phyloP scores from a whole-genome alignment of 2,888 invertebrate species.

The Sthenelais limicola region DNA sequence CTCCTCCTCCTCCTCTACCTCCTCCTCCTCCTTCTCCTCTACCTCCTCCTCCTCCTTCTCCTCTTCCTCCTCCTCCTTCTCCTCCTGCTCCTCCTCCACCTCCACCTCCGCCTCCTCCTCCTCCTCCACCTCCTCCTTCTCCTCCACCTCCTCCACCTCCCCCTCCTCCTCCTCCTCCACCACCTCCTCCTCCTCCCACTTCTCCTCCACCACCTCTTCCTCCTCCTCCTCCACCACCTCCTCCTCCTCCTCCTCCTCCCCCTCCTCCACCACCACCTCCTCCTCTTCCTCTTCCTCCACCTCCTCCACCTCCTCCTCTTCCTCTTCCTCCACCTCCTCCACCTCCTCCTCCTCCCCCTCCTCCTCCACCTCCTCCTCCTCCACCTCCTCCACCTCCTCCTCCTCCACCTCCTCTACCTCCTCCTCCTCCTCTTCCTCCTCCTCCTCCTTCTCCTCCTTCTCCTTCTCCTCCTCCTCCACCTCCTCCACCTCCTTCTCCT shows the following conservation, averaged over 20 bases:
- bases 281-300: background rate
- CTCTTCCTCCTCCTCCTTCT: too few species aligned
- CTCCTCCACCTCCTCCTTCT: background rate
- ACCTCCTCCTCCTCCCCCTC: background rate
- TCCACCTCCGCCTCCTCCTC: too few species aligned
- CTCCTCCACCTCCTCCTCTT: background rate
- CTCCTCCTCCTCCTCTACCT: too few species aligned
- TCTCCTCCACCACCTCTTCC: too few species aligned
- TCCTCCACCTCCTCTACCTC: too few species aligned
- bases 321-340: background rate
- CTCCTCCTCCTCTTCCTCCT: background rate
- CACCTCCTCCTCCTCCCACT: too few species aligned
- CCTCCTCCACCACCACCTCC: background rate
- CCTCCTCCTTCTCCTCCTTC: background rate
- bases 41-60: too few species aligned
- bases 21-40: too few species aligned
- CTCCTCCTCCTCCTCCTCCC: background rate
- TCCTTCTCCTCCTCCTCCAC: background rate
- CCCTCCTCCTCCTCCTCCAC: background rate
- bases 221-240: background rate
- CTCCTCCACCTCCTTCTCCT: background rate
- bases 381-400: background rate
- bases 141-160: background rate
- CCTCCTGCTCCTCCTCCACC: too few species aligned
- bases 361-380: slow-evolving; percentile 13